Evolutionary conservation across 2,113 vertebrate genomes (phyloP), one percentile per base, ranked within the genome.

Genomic region (Podarcis cretensis): DNA sequence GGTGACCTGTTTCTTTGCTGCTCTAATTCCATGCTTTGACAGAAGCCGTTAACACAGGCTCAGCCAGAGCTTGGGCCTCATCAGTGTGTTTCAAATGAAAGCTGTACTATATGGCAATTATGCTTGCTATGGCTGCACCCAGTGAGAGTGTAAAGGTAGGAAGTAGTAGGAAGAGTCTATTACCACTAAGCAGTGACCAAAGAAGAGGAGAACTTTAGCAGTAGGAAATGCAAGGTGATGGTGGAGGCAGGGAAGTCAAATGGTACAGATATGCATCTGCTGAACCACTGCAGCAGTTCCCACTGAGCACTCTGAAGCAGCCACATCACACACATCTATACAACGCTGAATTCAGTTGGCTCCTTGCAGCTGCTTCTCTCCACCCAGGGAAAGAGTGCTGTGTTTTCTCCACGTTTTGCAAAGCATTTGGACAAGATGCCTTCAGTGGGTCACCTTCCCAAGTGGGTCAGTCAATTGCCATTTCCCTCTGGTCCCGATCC

Each of bases 31-130:
- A 54, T n/a, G n/a, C 21, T 84, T 83, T 89, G 75, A 78, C 43
- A 57, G 87, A 69, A 89, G 69, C 18, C 13, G 20, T 54, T 84
- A 69, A 20, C 74, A 16, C 40, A 18, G 3, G 30, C 43, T 68
- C 43, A 69, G 73, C 63, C n/a, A 89, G 81, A 77, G 8, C 9
- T 23, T 89, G 74, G 32, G 30, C 43, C 6, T 84, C n/a, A 35
- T 78, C n/a, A 14, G 23, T 78, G 48, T 23, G 5, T 89, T 90
- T 89, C 63, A 3, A 88, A 88, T n/a, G 90, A 84, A 27, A 71
- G 88, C 27, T 73, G 68, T 71, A 32, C n/a, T 48, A 21, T 48
- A 32, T 76, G 16, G 63, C 74, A 78, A 27, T 78, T 76, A 18
- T 37, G 18, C 81, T 83, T 27, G 30, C 40, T 18, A 18, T 54